phyloP scores from a whole-genome alignment of 2,888 invertebrate species.

The Micropterix aruncella region DNA sequence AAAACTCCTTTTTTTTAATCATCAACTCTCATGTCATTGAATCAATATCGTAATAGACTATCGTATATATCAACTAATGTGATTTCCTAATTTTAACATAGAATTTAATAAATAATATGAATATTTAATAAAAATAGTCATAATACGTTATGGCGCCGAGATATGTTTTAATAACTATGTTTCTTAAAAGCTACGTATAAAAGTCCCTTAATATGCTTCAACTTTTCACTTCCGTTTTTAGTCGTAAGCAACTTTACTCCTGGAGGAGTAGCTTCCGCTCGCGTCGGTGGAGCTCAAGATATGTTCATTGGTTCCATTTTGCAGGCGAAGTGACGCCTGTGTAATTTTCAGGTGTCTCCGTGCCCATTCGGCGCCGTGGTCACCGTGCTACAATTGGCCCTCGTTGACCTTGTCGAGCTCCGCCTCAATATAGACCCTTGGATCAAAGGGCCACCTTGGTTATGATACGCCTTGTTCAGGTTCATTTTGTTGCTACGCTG shows the following conservation, averaged over 20 bases:
- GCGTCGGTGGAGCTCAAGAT: constrained; percentile 38
- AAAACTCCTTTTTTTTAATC: too few relatives aligned
- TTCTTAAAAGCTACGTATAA: too few relatives aligned
- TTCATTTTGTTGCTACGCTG: constrained; percentile 10
- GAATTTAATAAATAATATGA: too few relatives aligned
- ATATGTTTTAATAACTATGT: too few relatives aligned
- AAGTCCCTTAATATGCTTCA: too few relatives aligned
- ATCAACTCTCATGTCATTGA: too few relatives aligned
- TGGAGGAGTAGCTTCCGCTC: neutral
- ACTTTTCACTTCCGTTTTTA: too few relatives aligned
- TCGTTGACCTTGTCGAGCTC: constrained; percentile 37
- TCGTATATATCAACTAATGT: too few relatives aligned
- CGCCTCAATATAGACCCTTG: constrained; percentile 27
- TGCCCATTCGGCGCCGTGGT: constrained; percentile 35
- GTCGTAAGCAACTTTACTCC: neutral
- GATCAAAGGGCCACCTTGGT: constrained; percentile 30
- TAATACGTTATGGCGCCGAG: too few relatives aligned
- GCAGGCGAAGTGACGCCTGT: constrained; percentile 28
- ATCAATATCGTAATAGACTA: too few relatives aligned
- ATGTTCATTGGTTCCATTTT: constrained; percentile 29
- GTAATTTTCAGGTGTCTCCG: constrained; percentile 33
- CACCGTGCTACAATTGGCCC: constrained; percentile 40
- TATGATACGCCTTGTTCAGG: constrained; percentile 25
- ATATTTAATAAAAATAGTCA: too few relatives aligned
- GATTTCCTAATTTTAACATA: too few relatives aligned